Conservation (phyloP, 2,797 vertebrate genomes). For the Centroberyx gerrardi region DNA sequence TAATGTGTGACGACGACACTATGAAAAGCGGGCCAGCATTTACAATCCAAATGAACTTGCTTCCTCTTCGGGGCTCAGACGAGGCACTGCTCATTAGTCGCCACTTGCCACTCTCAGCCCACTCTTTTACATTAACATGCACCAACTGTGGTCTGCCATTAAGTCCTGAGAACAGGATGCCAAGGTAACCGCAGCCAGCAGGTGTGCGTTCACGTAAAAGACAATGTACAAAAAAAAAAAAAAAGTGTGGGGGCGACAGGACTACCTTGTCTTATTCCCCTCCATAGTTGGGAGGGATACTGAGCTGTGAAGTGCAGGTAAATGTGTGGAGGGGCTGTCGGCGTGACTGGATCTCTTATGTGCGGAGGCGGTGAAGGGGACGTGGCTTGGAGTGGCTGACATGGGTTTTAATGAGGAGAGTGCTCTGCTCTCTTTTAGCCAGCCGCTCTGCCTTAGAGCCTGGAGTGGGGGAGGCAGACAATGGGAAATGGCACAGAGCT, state of each 20-base stretch:
- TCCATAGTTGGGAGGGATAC: conserved; percentile 10
- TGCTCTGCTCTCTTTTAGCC: conserved; percentile 41
- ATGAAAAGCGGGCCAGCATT: conserved; percentile 33
- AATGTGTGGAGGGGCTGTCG: conserved; percentile 31
- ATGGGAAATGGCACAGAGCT: conserved; percentile 46
- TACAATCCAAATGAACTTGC: conserved; percentile 56
- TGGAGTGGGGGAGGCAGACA: conserved; percentile 51
- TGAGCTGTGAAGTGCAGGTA: conserved; percentile 34
- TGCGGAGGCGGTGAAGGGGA: conserved; percentile 40
- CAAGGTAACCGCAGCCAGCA: conserved; percentile 71
- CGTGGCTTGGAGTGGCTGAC: conserved; percentile 39
- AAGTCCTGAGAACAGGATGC: conserved; percentile 54
- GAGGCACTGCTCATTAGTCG: conserved; percentile 48
- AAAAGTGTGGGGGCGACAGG: neutral
- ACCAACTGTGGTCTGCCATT: conserved; percentile 52
- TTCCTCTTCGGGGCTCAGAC: conserved; percentile 27
- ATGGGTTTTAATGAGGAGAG: conserved; percentile 64
- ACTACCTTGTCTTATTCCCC: conserved; percentile 16
- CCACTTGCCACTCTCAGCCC: conserved; percentile 56
- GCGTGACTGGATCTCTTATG: conserved; percentile 36
- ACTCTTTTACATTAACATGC: conserved; percentile 58
- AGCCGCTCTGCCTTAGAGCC: conserved; percentile 27
- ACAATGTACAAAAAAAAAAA: conserved; percentile 26
- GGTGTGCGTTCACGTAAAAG: conserved; percentile 58
- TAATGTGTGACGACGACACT: conserved; percentile 18